These are phyloP conservation scores for Mormyrus hasselquistii DNA, from an alignment of 2,797 vertebrate genomes.

Conservation along the genomic window DNA sequence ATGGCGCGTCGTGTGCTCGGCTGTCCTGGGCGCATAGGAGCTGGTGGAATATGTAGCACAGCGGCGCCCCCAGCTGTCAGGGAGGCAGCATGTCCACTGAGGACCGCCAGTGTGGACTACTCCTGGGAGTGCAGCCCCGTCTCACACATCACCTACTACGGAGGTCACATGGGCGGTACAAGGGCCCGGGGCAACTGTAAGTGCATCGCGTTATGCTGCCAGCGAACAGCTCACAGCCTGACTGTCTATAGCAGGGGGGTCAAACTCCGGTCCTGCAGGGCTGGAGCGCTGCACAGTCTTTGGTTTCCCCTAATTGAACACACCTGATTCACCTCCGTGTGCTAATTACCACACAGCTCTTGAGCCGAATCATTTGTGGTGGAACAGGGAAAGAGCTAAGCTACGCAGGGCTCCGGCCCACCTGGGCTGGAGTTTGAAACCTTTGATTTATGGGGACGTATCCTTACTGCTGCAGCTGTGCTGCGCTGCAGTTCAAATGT, in stretches of 20 bases:
- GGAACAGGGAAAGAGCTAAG: no score
- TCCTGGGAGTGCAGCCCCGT: conserved; percentile 45
- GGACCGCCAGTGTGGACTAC: conserved; percentile 35
- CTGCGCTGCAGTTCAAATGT: neutral
- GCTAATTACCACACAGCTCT: no score
- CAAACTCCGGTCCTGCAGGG: no score
- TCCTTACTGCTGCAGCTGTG: neutral
- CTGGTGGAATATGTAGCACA: conserved; percentile 30
- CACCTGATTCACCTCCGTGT: no score
- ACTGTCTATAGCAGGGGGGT: neutral
- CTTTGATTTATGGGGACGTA: neutral
- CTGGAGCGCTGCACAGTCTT: no score
- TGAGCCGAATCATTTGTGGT: no score
- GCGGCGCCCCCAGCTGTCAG: conserved; percentile 14
- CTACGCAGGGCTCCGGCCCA: no score
- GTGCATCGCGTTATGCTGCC: conserved; percentile 12
- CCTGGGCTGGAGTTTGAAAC: no score
- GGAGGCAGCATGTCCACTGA: conserved; percentile 30
- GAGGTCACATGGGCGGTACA: conserved; percentile 41
- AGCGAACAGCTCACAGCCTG: neutral
- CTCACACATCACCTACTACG: conserved; percentile 44
- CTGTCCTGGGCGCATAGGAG: conserved; percentile 27
- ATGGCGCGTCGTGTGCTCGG: conserved; percentile 26
- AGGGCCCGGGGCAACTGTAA: conserved; percentile 40
- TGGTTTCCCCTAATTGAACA: no score